Evolutionary conservation across 2,888 invertebrate species (phyloP), one percentile per base, ranked within the genome.

Genomic region (Pristionchus japonicus): DNA sequence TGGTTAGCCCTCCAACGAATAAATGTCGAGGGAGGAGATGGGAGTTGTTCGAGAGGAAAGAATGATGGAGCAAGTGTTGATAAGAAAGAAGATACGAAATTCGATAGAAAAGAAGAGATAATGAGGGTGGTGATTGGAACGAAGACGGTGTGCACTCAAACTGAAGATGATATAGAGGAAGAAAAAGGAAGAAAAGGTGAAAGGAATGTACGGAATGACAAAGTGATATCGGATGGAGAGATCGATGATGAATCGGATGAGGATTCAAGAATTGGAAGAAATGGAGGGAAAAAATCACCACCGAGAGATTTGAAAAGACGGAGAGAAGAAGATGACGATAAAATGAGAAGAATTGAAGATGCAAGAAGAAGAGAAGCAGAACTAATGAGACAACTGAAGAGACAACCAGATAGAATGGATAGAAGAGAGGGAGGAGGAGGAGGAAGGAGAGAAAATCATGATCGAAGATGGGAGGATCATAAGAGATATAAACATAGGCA

Each of bases 1-100:
- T 57, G 84, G 57, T 23, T 57, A 84, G 31, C 57, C 40, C 7
- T 82, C 7, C 82, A 82, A 47, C 43, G 82, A 47, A 82, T 82
- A 31, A 11, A 74, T 15, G 34, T 74, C 37, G 34, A 82, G 34
- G 27, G 82, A 84, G 57, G 23, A 57, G 34, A 57, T 57, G 84
- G 7, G 31, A 31, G 57, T 34, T 34, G 34, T 47, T n/a, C 3
- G 15, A 1, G n/a, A 80, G n/a, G 49, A 80, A 7, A 40, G 11
- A 27, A n/a, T n/a, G 17, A 43, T 27, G 11, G 43, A 74, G 37
- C 1, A 20, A 84, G 34, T n/a, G 34, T 31, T 3, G n/a, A 31
- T 20, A 20, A 31, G 57, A 84, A 37, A 57, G 52, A 17, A 84
- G 34, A 57, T 7, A 57, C 20, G 57, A 20, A n/a, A n/a, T n/a